Percentiles rank a stretch among this genome's conserved stretches.
These are phyloP conservation scores for Pandemis heparana DNA, from an alignment of 2,888 invertebrate species.

Conservation along the genomic window DNA sequence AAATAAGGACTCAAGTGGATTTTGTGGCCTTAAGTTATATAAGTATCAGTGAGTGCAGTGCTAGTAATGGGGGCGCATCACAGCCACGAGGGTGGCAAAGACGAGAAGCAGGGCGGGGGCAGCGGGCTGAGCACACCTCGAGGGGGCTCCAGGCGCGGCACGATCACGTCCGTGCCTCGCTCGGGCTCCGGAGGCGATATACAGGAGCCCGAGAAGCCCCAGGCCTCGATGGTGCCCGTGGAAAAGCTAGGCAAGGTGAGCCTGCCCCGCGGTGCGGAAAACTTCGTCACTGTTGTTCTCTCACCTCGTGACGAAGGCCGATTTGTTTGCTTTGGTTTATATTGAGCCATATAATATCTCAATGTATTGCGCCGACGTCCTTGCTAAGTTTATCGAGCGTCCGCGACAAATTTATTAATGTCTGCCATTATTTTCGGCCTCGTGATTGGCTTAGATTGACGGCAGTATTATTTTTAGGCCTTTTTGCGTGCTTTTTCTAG, in stretches of 20 bases:
- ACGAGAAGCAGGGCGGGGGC: conserved; percentile 61
- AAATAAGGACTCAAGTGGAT: conserved; percentile 31
- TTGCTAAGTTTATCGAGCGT: conserved; percentile 16
- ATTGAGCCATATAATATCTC: too few relatives aligned
- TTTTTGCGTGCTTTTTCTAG: neutral
- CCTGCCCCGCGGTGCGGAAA: conserved; percentile 47
- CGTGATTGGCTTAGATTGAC: neutral
- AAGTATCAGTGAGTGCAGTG: conserved; percentile 9
- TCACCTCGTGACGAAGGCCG: conserved; percentile 29
- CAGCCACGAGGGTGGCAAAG: conserved; percentile 67
- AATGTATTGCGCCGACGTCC: conserved; percentile 31
- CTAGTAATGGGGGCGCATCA: conserved; percentile 75
- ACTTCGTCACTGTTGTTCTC: conserved; percentile 51
- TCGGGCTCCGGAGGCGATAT: conserved; percentile 89
- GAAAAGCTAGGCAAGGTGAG: conserved; percentile 91
- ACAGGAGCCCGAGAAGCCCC: conserved; percentile 87
- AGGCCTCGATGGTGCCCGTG: conserved; percentile 88
- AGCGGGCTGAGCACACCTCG: conserved; percentile 65
- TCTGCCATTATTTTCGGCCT: neutral
- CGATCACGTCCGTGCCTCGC: conserved; percentile 72
- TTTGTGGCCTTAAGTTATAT: conserved; percentile 27
- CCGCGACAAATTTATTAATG: conserved; percentile 22
- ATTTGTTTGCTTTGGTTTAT: conserved; percentile 36
- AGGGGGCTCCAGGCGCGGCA: conserved; percentile 77
- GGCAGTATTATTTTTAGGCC: neutral